These are phyloP conservation scores for Magallana ariakensis DNA, from an alignment of 1,140 invertebrate genomes.

Conservation along the genomic window DNA sequence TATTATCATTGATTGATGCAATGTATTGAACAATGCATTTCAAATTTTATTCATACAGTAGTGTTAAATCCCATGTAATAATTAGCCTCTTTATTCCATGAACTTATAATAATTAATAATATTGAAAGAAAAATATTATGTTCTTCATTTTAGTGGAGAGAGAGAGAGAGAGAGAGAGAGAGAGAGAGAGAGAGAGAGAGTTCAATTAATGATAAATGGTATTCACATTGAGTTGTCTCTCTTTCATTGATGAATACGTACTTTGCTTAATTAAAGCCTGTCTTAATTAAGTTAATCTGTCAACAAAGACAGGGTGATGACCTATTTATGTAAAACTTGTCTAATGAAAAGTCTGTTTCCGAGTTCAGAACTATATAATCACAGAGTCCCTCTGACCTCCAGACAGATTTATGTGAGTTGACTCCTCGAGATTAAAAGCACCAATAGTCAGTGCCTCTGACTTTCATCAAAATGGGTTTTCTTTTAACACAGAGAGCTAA, in stretches of 20 bases:
- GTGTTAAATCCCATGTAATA: too few relatives aligned
- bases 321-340: neutral
- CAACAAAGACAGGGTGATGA: neutral
- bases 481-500: neutral
- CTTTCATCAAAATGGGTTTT: constrained; percentile 16
- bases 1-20: too few relatives aligned
- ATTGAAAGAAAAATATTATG: too few relatives aligned
- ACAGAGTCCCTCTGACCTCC: neutral
- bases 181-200: neutral
- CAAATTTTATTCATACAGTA: too few relatives aligned
- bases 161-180: neutral
- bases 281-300: neutral
- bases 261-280: neutral
- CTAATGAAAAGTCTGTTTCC: neutral
- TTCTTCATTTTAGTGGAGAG: too few relatives aligned
- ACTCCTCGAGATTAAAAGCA: neutral
- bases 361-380: too few relatives aligned
- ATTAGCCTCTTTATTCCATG: too few relatives aligned
- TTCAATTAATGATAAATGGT: too few relatives aligned
- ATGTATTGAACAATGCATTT: too few relatives aligned
- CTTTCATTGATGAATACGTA: neutral
- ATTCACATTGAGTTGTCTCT: constrained; percentile 6
- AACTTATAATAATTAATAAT: too few relatives aligned
- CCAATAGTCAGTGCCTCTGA: constrained; percentile 1
- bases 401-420: neutral